Percentiles rank a stretch among this genome's conserved stretches.
These are phyloP conservation scores for Troides oblongomaculatus DNA, from an alignment of 2,888 invertebrate genomes.

Conservation along the genomic window DNA sequence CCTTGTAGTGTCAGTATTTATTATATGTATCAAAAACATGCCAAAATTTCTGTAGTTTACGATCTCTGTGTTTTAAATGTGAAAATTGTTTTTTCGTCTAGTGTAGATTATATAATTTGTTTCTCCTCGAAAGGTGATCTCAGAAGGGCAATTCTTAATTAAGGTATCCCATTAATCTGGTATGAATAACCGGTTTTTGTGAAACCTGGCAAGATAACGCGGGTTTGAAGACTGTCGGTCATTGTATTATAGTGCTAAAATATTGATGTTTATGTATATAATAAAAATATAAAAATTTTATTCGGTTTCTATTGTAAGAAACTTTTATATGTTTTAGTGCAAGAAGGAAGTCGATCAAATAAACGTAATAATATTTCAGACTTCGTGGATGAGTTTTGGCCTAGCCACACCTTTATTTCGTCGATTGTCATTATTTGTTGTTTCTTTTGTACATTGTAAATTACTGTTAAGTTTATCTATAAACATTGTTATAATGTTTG, in stretches of 20 bases:
- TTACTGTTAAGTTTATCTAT: conserved; percentile 73
- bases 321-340: conserved; percentile 19
- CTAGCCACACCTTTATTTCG: conserved; percentile 40
- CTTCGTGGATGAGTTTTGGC: conserved; percentile 42
- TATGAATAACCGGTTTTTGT: conserved; percentile 27
- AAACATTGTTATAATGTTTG: conserved; percentile 73
- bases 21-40: conserved; percentile 16
- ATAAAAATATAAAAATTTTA: conserved; percentile 41
- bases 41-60: conserved; percentile 25
- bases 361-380: conserved; percentile 30
- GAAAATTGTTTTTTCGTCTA: conserved; percentile 9
- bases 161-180: conserved; percentile 26
- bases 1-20: conserved; percentile 1
- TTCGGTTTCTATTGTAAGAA: conserved; percentile 24
- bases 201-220: conserved; percentile 35
- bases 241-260: conserved; percentile 42
- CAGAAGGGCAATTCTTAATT: conserved; percentile 55
- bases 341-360: conserved; percentile 26
- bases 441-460: conserved; percentile 67
- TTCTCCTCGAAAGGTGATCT: conserved; percentile 56
- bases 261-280: conserved; percentile 53
- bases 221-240: conserved; percentile 49
- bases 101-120: conserved; percentile 29
- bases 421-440: conserved; percentile 52
- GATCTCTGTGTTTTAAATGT: conserved; percentile 18